Base-by-base conservation (phyloP, 2,113 vertebrate species). In the Lepus americanus region DNA sequence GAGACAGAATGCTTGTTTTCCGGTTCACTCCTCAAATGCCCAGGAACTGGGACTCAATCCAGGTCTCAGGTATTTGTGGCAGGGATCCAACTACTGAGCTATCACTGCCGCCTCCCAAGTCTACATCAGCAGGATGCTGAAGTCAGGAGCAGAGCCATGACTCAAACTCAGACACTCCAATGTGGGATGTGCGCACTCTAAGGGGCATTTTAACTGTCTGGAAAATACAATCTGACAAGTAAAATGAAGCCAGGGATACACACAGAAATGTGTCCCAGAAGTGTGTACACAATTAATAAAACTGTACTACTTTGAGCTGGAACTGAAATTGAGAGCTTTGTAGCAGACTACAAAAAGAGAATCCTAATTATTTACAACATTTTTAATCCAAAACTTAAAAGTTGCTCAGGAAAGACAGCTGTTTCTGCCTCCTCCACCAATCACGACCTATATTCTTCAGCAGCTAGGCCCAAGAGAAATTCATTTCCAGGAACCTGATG, bases 211-310 rank as follows among this genome's bases (percentile, higher is more conserved):
- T 59, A 19, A 59, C 55, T 59, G 55, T 19, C 55, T 19, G 5
- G 29, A 94, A 91, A 36, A 49, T 73, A 31, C 39, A 76, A 63
- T 77, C 74, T 90, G 33, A 73, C 63, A 87, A 91, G 72, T 87
- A 67, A 90, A 87, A 94, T 64, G 33, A 83, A 78, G 4, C 3
- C 29, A 59, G 78, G 17, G 44, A 59, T 79, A 72, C 73, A 49
- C 12, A 66, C 0, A 84, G 19, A 39, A 49, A 78, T 9, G 10
- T 36, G 13, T 1, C 22, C 20, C 33, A 78, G 31, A 84, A 67
- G 14, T 25, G 29, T 53, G 13, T 49, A 22, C 12, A 70, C 3
- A 55, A 20, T 84, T 67, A 8, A 67, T 79, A 85, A 88, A 84
- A 12, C 5, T 39, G 23, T 25, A 31, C 86, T 72, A 51, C 44